These are phyloP conservation scores for Limosa lapponica DNA, from an alignment of 2,797 vertebrate species.

Conservation along the genomic window DNA sequence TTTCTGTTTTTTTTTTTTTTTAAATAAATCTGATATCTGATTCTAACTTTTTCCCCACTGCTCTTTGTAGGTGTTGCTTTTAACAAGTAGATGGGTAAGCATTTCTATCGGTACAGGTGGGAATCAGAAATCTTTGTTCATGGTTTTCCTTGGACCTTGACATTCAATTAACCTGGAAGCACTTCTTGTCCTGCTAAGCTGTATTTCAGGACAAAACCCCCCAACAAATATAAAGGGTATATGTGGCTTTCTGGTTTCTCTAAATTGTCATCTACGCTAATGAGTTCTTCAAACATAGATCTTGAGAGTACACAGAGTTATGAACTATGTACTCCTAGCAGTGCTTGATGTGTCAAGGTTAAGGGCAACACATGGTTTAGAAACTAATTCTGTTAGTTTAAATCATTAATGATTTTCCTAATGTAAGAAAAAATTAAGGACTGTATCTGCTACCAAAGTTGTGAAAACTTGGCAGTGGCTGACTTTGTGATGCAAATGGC, in stretches of 20 bases:
- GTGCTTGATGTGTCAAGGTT: neutral
- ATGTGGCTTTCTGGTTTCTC: neutral
- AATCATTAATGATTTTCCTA: neutral
- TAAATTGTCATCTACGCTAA: neutral
- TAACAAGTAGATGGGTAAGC: neutral
- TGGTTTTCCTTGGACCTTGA: neutral
- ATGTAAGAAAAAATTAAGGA: neutral
- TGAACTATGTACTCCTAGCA: neutral
- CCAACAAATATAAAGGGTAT: neutral
- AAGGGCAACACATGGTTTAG: neutral
- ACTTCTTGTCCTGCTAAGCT: neutral
- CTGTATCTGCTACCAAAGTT: neutral
- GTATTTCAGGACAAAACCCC: neutral
- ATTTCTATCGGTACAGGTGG: neutral
- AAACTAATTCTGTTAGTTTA: neutral
- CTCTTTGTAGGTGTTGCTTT: neutral
- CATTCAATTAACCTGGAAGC: neutral
- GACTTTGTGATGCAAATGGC: neutral
- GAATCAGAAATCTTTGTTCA: neutral
- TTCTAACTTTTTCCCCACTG: neutral
- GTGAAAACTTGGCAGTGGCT: neutral
- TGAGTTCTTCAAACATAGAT: neutral
- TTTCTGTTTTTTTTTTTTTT: neutral
- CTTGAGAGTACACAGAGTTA: neutral
- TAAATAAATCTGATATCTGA: neutral